These are phyloP conservation scores for Drosophila quasianomalipes DNA, from an alignment of 2,888 invertebrate genomes.

Conservation along the genomic window DNA sequence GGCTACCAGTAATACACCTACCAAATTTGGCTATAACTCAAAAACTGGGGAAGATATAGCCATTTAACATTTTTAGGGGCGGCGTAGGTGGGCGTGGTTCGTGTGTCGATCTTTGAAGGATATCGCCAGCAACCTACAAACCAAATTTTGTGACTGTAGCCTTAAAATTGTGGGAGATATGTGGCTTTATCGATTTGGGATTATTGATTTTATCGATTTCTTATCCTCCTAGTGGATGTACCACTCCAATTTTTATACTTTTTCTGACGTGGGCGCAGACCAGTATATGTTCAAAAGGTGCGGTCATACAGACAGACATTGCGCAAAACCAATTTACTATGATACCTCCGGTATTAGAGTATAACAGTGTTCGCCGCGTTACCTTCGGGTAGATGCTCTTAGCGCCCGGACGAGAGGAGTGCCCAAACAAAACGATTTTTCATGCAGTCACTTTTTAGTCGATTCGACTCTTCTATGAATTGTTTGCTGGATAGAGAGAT, in stretches of 20 bases:
- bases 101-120: not conserved
- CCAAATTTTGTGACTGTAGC: not conserved
- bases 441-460: not conserved
- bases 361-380: not conserved
- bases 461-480: not conserved
- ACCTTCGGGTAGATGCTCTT: not conserved
- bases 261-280: not conserved
- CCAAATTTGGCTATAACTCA: not conserved
- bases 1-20: not conserved
- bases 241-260: not conserved
- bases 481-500: not conserved
- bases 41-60: not conserved
- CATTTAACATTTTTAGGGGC: not conserved
- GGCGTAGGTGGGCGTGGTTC: not conserved
- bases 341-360: not conserved
- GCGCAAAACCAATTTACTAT: not conserved
- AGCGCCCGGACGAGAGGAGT: not conserved
- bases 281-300: not conserved
- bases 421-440: not conserved
- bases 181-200: not conserved
- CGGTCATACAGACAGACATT: not conserved
- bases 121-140: not conserved
- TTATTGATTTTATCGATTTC: not conserved
- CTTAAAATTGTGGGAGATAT: not conserved
- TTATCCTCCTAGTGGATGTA: not conserved